A percentile compares a stretch with the other conserved stretches of the same genome.
These are phyloP conservation scores for Bambusicola thoracicus DNA, from an alignment of 2,113 vertebrate genomes.

Conservation along the genomic window DNA sequence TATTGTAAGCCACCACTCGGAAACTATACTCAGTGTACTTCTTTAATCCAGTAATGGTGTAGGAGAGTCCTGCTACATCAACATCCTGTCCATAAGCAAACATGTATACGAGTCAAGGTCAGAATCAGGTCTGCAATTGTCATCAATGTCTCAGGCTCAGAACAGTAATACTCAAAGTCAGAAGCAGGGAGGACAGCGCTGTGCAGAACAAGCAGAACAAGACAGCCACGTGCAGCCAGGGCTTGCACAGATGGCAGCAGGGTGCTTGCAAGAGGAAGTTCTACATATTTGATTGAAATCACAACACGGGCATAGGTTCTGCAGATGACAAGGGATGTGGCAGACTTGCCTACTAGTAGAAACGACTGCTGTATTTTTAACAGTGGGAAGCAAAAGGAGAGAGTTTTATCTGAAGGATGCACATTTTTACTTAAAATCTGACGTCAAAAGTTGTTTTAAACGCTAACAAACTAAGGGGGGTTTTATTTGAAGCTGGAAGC, in stretches of 20 bases:
- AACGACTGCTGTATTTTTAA: background rate
- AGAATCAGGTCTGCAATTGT: background rate
- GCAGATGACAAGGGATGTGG: background rate
- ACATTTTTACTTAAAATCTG: background rate
- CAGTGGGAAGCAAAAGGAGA: background rate
- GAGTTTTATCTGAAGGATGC: background rate
- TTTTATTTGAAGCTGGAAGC: background rate
- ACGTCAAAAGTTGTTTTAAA: background rate
- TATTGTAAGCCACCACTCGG: conserved; percentile 95
- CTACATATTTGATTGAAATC: background rate
- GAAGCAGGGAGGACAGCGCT: no score
- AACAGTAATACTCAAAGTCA: background rate
- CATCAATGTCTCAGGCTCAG: rapidly evolving
- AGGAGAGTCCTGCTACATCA: conserved; percentile 84
- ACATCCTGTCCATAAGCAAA: conserved; percentile 81
- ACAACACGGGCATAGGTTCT: rapidly evolving
- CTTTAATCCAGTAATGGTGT: conserved; percentile 87
- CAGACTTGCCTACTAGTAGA: background rate
- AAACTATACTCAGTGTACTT: conserved; percentile 95
- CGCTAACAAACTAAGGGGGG: background rate
- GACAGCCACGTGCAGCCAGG: rapidly evolving
- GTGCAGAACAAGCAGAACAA: background rate
- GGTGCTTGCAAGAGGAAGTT: background rate
- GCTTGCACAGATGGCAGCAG: background rate
- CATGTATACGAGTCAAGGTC: background rate